phyloP scores from a whole-genome alignment of 2,888 invertebrate species.

The Callosobruchus maculatus region DNA sequence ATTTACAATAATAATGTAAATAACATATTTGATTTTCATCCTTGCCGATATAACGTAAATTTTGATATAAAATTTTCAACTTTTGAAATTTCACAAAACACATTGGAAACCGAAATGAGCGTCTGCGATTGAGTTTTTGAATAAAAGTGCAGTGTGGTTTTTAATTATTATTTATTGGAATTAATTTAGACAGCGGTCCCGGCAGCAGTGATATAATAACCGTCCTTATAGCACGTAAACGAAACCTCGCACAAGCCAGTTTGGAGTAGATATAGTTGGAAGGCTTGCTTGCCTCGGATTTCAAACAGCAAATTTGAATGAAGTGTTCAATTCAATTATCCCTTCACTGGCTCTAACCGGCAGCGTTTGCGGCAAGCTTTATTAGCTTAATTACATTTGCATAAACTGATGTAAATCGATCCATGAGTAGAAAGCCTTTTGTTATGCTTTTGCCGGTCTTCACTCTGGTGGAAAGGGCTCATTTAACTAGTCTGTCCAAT shows the following conservation, averaged over 20 bases:
- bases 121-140: too few species aligned
- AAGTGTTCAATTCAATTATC: not conserved
- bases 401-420: not conserved
- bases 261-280: not conserved
- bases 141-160: too few species aligned
- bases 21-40: too few species aligned
- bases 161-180: too few species aligned
- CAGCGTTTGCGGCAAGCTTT: not conserved
- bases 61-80: too few species aligned
- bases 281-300: not conserved
- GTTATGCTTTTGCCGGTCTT: not conserved
- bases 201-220: too few species aligned
- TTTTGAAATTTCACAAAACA: too few species aligned
- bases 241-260: not conserved
- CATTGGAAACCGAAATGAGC: too few species aligned
- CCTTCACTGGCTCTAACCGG: not conserved
- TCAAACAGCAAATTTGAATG: not conserved
- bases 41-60: too few species aligned
- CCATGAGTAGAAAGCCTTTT: not conserved
- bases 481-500: too few species aligned
- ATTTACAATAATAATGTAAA: too few species aligned
- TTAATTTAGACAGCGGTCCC: too few species aligned
- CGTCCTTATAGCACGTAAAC: not conserved
- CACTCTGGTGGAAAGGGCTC: not conserved
- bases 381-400: not conserved